A percentile compares a stretch with the other conserved stretches of the same genome.
phyloP scores from a whole-genome alignment of 2,797 vertebrate genomes.

The Cryptoblepharus egeriae region DNA sequence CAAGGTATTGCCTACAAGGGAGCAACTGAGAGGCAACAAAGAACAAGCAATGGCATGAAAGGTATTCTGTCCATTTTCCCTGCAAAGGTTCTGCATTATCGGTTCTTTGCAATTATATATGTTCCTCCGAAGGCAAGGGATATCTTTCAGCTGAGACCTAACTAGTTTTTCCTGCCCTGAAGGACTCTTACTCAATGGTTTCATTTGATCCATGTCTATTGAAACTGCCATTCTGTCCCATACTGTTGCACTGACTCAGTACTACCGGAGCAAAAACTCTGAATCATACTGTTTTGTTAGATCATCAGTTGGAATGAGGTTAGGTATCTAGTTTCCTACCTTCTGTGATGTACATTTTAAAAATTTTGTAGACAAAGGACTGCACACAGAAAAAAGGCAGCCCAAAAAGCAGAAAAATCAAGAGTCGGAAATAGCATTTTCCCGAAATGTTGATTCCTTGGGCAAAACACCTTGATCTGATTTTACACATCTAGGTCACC shows the following conservation, averaged over 20 bases:
- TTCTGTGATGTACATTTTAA: slow-evolving; percentile 14
- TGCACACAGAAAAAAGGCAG: background rate
- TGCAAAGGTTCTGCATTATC: slow-evolving; percentile 36
- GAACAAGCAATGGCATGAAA: background rate
- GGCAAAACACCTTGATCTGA: background rate
- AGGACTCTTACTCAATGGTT: slow-evolving; percentile 41
- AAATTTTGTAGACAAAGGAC: background rate
- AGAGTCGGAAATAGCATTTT: too few relatives aligned
- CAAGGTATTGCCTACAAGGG: background rate
- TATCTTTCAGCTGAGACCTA: background rate
- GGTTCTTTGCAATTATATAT: background rate
- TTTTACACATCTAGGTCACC: background rate
- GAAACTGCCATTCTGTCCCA: slow-evolving; percentile 34
- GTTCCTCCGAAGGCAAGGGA: slow-evolving; percentile 24
- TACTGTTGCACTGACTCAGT: background rate
- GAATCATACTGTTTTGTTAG: slow-evolving; percentile 21
- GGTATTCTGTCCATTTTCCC: slow-evolving; percentile 18
- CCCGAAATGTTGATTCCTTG: background rate
- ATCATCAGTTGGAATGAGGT: slow-evolving; percentile 6
- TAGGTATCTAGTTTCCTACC: slow-evolving; percentile 4
- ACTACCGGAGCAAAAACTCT: background rate
- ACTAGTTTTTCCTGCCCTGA: slow-evolving; percentile 4
- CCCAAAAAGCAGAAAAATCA: background rate
- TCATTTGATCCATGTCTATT: slow-evolving; percentile 40
- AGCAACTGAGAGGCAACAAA: background rate